A percentile compares a stretch with the other conserved stretches of the same genome.
Conservation (phyloP, 2,113 vertebrate genomes). For the Gasterosteus aculeatus region DNA sequence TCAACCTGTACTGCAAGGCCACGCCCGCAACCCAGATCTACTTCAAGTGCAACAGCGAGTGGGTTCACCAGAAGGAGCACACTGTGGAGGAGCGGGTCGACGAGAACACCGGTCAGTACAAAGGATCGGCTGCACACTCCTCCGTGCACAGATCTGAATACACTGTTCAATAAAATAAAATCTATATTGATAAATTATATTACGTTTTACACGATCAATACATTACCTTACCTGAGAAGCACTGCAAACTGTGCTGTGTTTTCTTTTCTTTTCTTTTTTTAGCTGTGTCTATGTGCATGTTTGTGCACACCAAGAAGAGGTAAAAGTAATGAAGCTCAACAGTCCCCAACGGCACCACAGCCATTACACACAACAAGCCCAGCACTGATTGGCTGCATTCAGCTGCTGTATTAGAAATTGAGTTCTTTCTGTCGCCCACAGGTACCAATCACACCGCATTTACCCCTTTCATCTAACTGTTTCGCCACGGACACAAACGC, state of each 20-base stretch:
- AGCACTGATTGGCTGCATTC: conserved; percentile 79
- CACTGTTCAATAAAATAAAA: not conserved
- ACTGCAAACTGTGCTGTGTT: conserved; percentile 19
- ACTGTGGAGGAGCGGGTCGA: conserved; percentile 95
- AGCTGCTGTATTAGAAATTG: conserved; percentile 78
- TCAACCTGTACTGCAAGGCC: conserved; percentile 96
- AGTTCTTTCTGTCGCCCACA: conserved; percentile 77
- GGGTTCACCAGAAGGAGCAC: conserved; percentile 99
- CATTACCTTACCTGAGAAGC: not conserved
- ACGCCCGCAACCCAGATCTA: conserved; percentile 98
- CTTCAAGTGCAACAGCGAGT: conserved; percentile 99
- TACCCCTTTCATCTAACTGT: conserved; percentile 68
- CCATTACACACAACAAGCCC: conserved; percentile 75
- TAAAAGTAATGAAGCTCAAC: conserved; percentile 55
- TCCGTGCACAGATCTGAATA: not conserved
- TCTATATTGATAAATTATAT: too few species aligned
- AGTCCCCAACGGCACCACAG: conserved; percentile 64
- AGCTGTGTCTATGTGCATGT: conserved; percentile 32
- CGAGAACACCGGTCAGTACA: conserved; percentile 89
- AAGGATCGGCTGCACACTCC: not conserved
- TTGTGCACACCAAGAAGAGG: conserved; percentile 42
- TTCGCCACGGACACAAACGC: conserved; percentile 35
- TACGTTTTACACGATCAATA: conserved; percentile 3
- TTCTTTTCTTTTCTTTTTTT: conserved; percentile 1
- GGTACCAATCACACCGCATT: conserved; percentile 79